Conservation (phyloP, 2,113 vertebrate species). For the Thunnus maccoyii region DNA sequence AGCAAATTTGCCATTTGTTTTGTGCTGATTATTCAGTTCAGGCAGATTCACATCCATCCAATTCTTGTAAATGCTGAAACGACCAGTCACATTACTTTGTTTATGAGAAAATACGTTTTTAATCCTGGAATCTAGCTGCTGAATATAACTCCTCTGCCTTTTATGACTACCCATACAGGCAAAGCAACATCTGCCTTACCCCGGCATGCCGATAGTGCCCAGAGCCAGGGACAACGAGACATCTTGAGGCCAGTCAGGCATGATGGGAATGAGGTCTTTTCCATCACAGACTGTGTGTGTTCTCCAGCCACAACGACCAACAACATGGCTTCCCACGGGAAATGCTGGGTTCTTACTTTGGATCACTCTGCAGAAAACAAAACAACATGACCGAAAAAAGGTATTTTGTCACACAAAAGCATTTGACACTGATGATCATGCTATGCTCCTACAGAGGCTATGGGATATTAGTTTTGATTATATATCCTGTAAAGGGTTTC, state of each 20-base stretch:
- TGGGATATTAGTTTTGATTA: no score
- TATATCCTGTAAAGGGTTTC: no score
- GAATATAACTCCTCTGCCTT: background rate
- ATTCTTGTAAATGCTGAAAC: background rate
- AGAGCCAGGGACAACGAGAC: slow-evolving; percentile 88
- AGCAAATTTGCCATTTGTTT: background rate
- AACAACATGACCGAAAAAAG: background rate
- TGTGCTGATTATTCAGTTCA: background rate
- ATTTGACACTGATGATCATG: no score
- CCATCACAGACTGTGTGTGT: slow-evolving; percentile 87
- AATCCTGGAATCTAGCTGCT: background rate
- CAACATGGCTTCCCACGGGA: slow-evolving; percentile 78
- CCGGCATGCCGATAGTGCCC: slow-evolving; percentile 90
- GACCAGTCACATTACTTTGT: background rate
- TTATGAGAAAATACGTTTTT: background rate
- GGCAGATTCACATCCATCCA: background rate
- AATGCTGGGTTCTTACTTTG: slow-evolving; percentile 89
- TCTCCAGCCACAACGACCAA: slow-evolving; percentile 86
- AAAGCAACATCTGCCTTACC: slow-evolving; percentile 75
- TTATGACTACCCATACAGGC: background rate
- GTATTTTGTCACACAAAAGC: background rate
- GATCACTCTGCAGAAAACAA: slow-evolving; percentile 81
- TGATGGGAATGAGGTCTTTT: slow-evolving; percentile 75
- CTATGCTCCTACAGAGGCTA: no score
- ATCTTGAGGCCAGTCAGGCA: slow-evolving; percentile 85